Evolutionary conservation across 2,113 vertebrate species (phyloP).

Genomic region (Elaphurus davidianus): DNA sequence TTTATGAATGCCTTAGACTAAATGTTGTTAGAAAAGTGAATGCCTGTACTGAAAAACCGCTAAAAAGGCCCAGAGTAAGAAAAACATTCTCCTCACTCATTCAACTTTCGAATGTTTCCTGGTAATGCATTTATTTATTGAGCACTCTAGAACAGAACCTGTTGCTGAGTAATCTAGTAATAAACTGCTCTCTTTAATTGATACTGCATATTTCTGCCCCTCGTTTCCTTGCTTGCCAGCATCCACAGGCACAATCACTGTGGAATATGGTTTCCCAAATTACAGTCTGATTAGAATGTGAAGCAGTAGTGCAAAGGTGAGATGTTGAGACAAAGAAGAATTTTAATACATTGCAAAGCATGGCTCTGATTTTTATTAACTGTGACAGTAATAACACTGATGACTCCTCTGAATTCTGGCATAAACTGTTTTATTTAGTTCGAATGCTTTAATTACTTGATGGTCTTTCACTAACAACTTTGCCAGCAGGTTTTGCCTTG

Average conservation of each 20-base stretch:
- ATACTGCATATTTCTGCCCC: conserved; percentile 63
- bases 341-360: conserved; percentile 78
- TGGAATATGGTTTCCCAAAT: conserved; percentile 80
- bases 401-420: conserved; percentile 70
- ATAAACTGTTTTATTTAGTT: conserved; percentile 78
- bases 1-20: neutral
- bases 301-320: conserved; percentile 82
- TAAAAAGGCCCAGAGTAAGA: neutral
- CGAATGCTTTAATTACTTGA: conserved; percentile 82
- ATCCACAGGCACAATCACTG: conserved; percentile 65
- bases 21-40: neutral
- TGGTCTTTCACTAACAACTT: conserved; percentile 78
- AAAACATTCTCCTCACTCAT: conserved; percentile 55
- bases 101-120: conserved; percentile 50
- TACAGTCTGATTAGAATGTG: conserved; percentile 81
- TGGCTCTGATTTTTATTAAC: conserved; percentile 82
- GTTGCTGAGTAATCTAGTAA: conserved; percentile 76
- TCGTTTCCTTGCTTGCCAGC: conserved; percentile 70
- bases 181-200: conserved; percentile 78
- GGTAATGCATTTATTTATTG: conserved; percentile 60
- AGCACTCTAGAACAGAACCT: conserved; percentile 70
- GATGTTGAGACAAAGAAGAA: conserved; percentile 79
- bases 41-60: neutral
- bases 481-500: conserved; percentile 76
- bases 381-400: conserved; percentile 81